A percentile compares a stretch with the other conserved stretches of the same genome.
phyloP scores from a whole-genome alignment of 2,888 invertebrate species.

The Caenorhabditis angaria region DNA sequence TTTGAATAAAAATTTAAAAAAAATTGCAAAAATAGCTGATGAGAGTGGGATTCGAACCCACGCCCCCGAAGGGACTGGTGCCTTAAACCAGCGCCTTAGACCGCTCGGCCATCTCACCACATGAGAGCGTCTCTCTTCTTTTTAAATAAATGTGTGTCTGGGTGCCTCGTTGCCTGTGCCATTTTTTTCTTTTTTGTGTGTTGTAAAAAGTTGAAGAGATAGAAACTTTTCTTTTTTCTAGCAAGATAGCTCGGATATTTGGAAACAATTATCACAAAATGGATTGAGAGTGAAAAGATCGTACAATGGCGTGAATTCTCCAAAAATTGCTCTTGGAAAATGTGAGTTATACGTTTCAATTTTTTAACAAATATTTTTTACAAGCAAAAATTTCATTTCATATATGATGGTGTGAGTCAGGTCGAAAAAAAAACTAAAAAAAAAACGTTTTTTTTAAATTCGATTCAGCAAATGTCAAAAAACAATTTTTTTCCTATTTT shows the following conservation, averaged over 20 bases:
- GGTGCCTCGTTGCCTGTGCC: not conserved
- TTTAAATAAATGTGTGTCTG: not conserved
- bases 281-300: conserved; percentile 40
- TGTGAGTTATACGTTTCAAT: conserved; percentile 10
- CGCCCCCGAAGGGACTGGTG: conserved; percentile 84
- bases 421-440: too few species aligned
- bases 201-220: not conserved
- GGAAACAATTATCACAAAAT: conserved; percentile 51
- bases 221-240: conserved; percentile 18
- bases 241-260: conserved; percentile 45
- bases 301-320: conserved; percentile 22
- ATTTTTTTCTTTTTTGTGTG: not conserved
- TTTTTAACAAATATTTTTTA: not conserved
- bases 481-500: not conserved
- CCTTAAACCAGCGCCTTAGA: conserved; percentile 90
- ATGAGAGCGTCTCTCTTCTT: not conserved
- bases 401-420: too few species aligned
- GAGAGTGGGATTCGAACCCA: conserved; percentile 85
- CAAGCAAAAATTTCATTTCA: too few species aligned
- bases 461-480: too few species aligned
- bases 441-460: too few species aligned
- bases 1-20: too few species aligned
- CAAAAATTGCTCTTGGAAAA: conserved; percentile 25
- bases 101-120: conserved; percentile 81
- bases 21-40: conserved; percentile 30